Evolutionary conservation across 2,797 vertebrate species (phyloP).

Genomic region (Clarias platycephalus): DNA sequence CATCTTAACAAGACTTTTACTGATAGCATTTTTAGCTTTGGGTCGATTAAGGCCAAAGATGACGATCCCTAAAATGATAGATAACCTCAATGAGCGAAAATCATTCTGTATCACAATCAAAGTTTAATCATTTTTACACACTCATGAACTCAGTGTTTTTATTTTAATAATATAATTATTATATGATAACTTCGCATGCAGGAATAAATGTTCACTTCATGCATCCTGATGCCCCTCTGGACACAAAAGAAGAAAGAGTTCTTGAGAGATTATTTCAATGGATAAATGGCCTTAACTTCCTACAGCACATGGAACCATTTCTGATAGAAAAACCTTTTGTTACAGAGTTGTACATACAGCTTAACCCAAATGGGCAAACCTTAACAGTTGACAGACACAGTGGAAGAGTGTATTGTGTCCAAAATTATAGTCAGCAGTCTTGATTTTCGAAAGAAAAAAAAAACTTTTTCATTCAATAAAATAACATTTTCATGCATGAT

Average conservation of each 20-base stretch:
- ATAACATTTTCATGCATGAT: not conserved
- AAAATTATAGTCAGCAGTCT: not conserved
- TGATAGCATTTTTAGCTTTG: conserved; percentile 94
- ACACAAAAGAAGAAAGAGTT: not conserved
- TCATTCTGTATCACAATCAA: not conserved
- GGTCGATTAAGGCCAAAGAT: conserved; percentile 93
- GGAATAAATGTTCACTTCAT: not conserved
- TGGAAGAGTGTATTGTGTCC: not conserved
- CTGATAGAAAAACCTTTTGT: not conserved
- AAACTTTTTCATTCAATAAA: no score
- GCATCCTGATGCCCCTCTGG: not conserved
- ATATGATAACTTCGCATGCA: not conserved
- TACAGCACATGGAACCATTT: not conserved
- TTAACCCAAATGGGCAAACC: not conserved
- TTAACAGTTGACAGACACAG: not conserved
- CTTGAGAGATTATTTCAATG: no score
- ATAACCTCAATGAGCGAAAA: not conserved
- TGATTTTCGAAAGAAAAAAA: no score
- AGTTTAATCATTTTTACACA: not conserved
- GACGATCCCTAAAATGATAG: conserved; percentile 83
- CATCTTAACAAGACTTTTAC: conserved; percentile 90
- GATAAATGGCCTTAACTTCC: not conserved
- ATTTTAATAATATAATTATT: not conserved
- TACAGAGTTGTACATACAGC: not conserved
- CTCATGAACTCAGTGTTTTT: not conserved